Conservation (phyloP, 2,797 vertebrate genomes). For the Myotis findleyi region DNA sequence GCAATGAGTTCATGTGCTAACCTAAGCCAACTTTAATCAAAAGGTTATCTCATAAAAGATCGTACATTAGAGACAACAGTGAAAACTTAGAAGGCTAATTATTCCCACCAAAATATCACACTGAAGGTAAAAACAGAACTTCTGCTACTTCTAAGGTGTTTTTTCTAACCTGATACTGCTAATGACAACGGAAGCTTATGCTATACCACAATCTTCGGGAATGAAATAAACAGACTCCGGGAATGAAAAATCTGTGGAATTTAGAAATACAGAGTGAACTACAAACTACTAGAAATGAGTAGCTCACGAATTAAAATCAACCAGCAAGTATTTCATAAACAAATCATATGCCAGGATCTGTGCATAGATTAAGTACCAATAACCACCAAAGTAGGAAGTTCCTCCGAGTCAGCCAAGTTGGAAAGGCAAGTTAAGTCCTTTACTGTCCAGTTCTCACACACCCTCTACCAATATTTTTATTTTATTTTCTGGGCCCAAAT, state of each 20-base stretch:
- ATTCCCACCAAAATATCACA: constrained; percentile 48
- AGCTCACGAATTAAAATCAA: constrained; percentile 17
- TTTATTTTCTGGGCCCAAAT: not conserved
- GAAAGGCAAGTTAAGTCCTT: not conserved
- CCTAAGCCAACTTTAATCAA: constrained; percentile 3
- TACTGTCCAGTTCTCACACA: not conserved
- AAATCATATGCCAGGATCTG: not conserved
- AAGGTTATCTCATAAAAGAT: not conserved
- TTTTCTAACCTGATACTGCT: constrained; percentile 28
- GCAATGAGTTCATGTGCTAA: not conserved
- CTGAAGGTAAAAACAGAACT: constrained; percentile 21
- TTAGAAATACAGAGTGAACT: constrained; percentile 33
- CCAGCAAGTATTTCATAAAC: not conserved
- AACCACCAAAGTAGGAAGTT: constrained; percentile 2
- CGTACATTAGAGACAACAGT: not conserved
- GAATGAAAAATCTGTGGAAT: not conserved
- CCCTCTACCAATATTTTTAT: not conserved
- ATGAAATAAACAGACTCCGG: constrained; percentile 41
- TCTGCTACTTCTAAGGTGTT: not conserved
- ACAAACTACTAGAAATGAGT: not conserved
- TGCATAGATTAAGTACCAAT: not conserved
- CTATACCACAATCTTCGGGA: not conserved
- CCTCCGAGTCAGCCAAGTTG: not conserved
- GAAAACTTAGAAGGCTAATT: constrained; percentile 28
- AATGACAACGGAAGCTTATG: not conserved